phyloP scores from a whole-genome alignment of 2,113 vertebrate species.

The Trematomus loennbergii region DNA sequence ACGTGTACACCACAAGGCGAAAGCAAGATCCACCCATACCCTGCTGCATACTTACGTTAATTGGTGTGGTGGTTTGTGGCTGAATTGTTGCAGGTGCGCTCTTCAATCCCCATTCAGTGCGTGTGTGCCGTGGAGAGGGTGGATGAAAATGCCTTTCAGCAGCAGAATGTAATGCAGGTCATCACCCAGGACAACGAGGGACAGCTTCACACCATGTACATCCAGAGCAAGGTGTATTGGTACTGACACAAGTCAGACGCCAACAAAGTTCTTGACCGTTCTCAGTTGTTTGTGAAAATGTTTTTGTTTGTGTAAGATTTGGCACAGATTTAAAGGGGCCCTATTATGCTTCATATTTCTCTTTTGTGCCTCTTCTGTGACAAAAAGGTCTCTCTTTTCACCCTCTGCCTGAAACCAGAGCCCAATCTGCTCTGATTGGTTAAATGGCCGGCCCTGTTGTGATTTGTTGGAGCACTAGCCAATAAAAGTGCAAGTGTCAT shows the following conservation, averaged over 20 bases:
- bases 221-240: constrained; percentile 91
- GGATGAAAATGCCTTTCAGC: constrained; percentile 93
- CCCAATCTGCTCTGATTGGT: too few species aligned
- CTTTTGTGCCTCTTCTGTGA: too few species aligned
- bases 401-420: too few species aligned
- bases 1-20: neutral
- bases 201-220: constrained; percentile 88
- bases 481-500: too few species aligned
- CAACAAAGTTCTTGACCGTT: constrained; percentile 21
- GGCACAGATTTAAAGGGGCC: neutral
- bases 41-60: constrained; percentile 44
- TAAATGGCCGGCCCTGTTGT: too few species aligned
- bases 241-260: constrained; percentile 23
- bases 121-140: constrained; percentile 91
- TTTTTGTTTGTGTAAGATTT: neutral
- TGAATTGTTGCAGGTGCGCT: constrained; percentile 80
- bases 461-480: too few species aligned
- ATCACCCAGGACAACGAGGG: constrained; percentile 84
- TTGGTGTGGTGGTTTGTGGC: constrained; percentile 61
- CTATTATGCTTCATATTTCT: too few species aligned
- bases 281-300: neutral
- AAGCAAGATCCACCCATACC: constrained; percentile 13
- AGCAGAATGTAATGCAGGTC: constrained; percentile 92
- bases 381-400: too few species aligned
- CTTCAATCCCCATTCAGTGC: constrained; percentile 83